Conservation (phyloP, 2,797 vertebrate genomes). For the Antennarius maculatus region DNA sequence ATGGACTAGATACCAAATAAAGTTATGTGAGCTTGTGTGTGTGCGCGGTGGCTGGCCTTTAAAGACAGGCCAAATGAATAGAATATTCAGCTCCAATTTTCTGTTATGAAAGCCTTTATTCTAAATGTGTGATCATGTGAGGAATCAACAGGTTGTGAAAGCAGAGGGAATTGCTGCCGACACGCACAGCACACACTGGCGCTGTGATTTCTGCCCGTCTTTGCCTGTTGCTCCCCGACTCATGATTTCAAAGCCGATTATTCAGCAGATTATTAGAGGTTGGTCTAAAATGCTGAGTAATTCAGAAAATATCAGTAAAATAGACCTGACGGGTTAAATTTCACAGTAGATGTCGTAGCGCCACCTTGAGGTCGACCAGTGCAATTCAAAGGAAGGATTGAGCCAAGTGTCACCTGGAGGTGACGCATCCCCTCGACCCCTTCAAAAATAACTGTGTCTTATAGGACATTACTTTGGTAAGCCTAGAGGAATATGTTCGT, state of each 20-base stretch:
- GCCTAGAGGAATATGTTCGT: too few relatives aligned
- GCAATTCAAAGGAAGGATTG: background rate
- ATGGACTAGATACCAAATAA: slow-evolving; percentile 45
- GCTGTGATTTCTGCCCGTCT: slow-evolving; percentile 20
- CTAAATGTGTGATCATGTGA: background rate
- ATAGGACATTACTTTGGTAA: too few relatives aligned
- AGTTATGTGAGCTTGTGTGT: slow-evolving; percentile 29
- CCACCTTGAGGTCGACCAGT: slow-evolving; percentile 11
- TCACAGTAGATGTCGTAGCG: slow-evolving; percentile 2
- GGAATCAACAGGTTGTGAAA: slow-evolving; percentile 17
- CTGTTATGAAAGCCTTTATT: background rate
- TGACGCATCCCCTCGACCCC: too few relatives aligned
- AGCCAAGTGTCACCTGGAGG: too few relatives aligned
- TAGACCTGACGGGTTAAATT: background rate
- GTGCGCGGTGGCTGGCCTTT: background rate
- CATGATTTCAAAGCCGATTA: slow-evolving; percentile 1
- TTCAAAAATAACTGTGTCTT: too few relatives aligned
- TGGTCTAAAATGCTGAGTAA: background rate
- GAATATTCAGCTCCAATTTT: background rate
- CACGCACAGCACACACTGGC: background rate
- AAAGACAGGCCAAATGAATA: background rate
- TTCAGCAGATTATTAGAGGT: background rate
- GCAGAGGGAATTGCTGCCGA: background rate
- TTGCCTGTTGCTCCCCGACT: slow-evolving; percentile 16
- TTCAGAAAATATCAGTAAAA: background rate